A percentile compares a stretch with the other conserved stretches of the same genome.
These are phyloP conservation scores for Ptychodera flava DNA, from an alignment of 35 echinoderm and acorn worm species.

Conservation along the genomic window DNA sequence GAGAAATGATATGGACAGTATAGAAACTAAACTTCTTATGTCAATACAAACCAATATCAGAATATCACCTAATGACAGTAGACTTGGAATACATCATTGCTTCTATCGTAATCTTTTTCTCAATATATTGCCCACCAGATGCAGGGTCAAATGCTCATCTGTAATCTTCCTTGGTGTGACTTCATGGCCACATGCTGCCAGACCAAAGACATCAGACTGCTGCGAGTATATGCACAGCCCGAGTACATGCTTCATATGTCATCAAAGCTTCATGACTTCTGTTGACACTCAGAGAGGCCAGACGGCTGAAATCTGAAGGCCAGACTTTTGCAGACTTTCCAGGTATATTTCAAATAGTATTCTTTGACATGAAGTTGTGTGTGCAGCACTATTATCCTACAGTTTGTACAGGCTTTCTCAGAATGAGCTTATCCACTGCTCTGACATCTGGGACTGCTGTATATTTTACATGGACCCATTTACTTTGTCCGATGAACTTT, in stretches of 20 bases:
- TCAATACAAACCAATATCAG: too few species aligned
- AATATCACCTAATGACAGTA: too few species aligned
- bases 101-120: too few species aligned
- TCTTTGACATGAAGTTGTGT: background rate
- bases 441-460: too few species aligned
- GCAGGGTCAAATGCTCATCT: conserved; percentile 24
- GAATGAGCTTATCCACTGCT: too few species aligned
- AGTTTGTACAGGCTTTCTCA: too few species aligned
- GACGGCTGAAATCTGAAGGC: background rate
- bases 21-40: too few species aligned
- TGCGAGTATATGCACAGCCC: conserved; percentile 6
- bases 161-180: conserved; percentile 28
- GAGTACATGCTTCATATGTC: conserved; percentile 20
- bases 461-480: too few species aligned
- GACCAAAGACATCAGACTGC: conserved; percentile 30
- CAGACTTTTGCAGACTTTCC: background rate
- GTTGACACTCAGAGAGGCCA: conserved; percentile 29
- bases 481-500: too few species aligned
- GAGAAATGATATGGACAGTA: too few species aligned
- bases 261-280: conserved; percentile 26
- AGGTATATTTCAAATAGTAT: background rate
- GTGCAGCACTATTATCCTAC: too few species aligned
- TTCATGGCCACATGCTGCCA: conserved; percentile 35
- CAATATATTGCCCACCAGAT: conserved; percentile 13
- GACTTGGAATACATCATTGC: too few species aligned